Conservation (phyloP, 2,888 invertebrate species). For the Eupithecia dodoneata region DNA sequence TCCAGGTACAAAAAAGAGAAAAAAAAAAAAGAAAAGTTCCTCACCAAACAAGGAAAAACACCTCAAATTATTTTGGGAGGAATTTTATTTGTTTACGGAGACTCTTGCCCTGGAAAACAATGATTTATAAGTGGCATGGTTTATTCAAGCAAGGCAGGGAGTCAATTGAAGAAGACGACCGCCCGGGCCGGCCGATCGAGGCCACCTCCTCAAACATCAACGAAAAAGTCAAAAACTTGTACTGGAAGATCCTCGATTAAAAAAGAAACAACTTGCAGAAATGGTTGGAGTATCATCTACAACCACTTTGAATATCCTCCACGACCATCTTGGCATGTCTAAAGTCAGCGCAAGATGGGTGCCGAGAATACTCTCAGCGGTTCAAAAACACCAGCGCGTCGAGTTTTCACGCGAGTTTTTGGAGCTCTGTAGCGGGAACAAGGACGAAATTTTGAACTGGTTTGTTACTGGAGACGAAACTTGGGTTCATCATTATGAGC, state of each 20-base stretch:
- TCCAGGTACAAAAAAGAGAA: no score
- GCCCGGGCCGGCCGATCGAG: no score
- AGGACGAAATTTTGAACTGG: constrained; percentile 19
- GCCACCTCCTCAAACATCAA: neutral
- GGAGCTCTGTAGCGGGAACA: constrained; percentile 32
- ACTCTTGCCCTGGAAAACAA: no score
- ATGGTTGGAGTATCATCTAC: constrained; percentile 38
- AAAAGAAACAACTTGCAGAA: constrained; percentile 21
- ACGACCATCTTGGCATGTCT: constrained; percentile 44
- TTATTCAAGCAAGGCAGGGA: no score
- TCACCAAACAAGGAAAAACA: no score
- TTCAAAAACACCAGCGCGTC: constrained; percentile 35
- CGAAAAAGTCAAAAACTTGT: neutral
- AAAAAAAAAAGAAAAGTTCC: no score
- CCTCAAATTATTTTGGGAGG: no score
- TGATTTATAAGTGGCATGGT: no score
- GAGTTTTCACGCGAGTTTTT: constrained; percentile 22
- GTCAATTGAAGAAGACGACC: no score
- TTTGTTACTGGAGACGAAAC: neutral
- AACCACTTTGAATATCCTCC: constrained; percentile 33
- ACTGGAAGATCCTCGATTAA: neutral
- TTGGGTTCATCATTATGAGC: neutral
- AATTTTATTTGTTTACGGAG: no score
- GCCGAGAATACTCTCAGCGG: constrained; percentile 42
- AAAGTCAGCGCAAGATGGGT: constrained; percentile 50